A percentile compares a stretch with the other conserved stretches of the same genome.
Conservation (phyloP, 2,113 vertebrate species). For the Cacatua alba region DNA sequence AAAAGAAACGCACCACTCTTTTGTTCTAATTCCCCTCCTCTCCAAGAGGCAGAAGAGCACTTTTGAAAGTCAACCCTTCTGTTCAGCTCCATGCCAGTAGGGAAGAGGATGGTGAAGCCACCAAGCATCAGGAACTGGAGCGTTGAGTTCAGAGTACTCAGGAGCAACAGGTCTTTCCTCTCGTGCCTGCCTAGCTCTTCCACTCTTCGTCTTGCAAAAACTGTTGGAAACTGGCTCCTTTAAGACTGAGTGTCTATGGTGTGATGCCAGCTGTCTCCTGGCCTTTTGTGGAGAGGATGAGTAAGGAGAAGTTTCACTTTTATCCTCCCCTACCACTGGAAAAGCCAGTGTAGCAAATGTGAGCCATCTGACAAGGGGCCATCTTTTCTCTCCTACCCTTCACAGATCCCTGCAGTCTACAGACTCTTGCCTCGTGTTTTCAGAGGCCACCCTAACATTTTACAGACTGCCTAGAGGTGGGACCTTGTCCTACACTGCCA, state of each 20-base stretch:
- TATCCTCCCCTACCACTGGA: background rate
- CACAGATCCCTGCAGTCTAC: background rate
- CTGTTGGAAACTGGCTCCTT: background rate
- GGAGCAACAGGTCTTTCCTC: background rate
- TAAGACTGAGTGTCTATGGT: background rate
- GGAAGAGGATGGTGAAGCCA: background rate
- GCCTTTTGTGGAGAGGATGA: background rate
- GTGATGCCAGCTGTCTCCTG: background rate
- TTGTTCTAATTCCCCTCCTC: background rate
- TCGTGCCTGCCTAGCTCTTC: background rate
- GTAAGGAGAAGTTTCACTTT: background rate
- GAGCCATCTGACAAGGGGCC: background rate
- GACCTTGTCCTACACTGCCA: fast-evolving
- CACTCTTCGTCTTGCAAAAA: background rate
- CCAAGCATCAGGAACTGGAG: background rate
- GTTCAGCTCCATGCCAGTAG: background rate
- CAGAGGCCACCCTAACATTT: background rate
- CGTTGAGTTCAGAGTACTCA: fast-evolving
- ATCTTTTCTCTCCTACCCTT: background rate
- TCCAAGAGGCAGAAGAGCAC: background rate
- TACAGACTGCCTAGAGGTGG: background rate
- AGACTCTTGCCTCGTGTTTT: background rate
- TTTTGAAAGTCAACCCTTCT: background rate
- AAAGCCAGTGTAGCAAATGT: background rate
- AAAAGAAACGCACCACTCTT: background rate